Evolutionary conservation across 1,140 invertebrate genomes (phyloP).

Genomic region (Yoshiicerus persimilis): DNA sequence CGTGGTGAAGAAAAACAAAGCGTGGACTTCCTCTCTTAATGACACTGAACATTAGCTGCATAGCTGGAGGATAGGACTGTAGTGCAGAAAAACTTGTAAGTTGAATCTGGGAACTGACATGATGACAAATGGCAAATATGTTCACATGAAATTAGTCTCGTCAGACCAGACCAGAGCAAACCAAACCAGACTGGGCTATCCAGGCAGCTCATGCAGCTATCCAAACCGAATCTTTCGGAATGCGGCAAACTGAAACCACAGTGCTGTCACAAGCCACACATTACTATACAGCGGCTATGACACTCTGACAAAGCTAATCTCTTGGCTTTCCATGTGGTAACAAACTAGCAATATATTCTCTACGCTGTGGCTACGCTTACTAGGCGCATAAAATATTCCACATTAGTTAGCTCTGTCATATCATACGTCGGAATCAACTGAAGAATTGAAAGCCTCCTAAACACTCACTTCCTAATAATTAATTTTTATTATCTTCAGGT

Average conservation of each 20-base stretch:
- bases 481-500: not conserved
- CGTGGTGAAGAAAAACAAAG: not conserved
- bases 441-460: not conserved
- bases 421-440: not conserved
- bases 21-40: not conserved
- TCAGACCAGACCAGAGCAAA: not conserved
- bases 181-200: not conserved
- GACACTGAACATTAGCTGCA: constrained; percentile 3
- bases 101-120: constrained; percentile 3
- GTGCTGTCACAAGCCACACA: not conserved
- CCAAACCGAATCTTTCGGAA: not conserved
- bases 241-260: not conserved
- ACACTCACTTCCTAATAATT: not conserved
- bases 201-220: not conserved
- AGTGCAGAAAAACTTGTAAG: not conserved
- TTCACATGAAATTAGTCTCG: constrained; percentile 16
- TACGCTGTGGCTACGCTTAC: not conserved
- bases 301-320: not conserved
- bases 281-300: not conserved
- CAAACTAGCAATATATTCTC: not conserved
- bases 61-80: not conserved
- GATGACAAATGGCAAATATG: constrained; percentile 22
- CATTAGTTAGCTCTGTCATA: no score
- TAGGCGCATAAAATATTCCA: not conserved
- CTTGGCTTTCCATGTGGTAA: not conserved